These are phyloP conservation scores for Ateles fusciceps DNA, from an alignment of 2,797 vertebrate genomes.

Conservation along the genomic window DNA sequence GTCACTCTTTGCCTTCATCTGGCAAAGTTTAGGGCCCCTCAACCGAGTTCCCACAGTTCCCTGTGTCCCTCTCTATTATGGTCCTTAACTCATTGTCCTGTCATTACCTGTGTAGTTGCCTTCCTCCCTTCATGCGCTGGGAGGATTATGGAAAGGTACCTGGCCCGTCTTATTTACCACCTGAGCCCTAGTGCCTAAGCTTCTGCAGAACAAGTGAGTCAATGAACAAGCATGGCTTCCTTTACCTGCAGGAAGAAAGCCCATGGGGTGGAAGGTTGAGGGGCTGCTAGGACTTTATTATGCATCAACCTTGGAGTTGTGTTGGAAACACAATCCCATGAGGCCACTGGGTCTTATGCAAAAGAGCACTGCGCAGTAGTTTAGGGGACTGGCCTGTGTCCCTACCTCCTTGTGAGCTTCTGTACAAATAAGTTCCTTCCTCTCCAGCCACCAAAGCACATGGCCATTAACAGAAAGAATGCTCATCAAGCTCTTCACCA, in stretches of 20 bases:
- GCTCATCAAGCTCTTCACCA: background rate
- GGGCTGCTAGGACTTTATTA: background rate
- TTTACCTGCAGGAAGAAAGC: background rate
- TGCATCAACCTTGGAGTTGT: background rate
- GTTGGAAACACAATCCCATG: background rate
- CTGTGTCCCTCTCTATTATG: background rate
- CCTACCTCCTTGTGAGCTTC: background rate
- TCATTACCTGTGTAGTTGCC: background rate
- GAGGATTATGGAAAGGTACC: background rate
- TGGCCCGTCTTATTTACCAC: background rate
- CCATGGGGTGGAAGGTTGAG: fast-evolving
- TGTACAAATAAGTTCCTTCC: background rate
- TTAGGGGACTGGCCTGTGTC: background rate
- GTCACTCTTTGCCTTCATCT: background rate
- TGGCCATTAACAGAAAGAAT: background rate
- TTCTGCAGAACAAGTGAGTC: background rate
- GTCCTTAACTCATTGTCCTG: background rate
- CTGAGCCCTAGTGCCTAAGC: background rate
- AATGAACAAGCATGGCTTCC: background rate
- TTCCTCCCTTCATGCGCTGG: background rate
- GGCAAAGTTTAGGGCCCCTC: too few species aligned
- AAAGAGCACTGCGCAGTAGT: background rate
- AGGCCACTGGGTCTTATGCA: background rate
- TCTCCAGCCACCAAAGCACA: background rate
- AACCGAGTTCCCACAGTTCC: background rate